These are phyloP conservation scores for Xiphophorus hellerii DNA, from an alignment of 2,113 vertebrate genomes.

Conservation along the genomic window DNA sequence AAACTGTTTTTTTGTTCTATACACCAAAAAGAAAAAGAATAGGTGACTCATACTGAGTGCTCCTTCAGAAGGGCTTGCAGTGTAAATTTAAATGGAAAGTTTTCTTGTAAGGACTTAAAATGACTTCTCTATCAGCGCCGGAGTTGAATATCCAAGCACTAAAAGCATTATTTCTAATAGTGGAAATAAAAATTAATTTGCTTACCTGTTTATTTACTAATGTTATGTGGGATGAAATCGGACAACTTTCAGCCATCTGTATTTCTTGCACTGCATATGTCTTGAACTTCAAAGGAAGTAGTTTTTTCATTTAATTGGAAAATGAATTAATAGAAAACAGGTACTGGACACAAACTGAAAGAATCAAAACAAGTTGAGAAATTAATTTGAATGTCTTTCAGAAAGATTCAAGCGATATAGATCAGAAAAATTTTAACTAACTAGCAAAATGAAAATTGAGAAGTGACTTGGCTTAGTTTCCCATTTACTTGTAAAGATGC, in stretches of 20 bases:
- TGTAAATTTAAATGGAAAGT: not conserved
- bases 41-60: not conserved
- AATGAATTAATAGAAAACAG: too few species aligned
- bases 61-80: not conserved
- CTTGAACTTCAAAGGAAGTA: too few species aligned
- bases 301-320: too few species aligned
- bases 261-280: too few species aligned
- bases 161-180: not conserved
- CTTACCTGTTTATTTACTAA: not conserved
- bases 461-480: not conserved
- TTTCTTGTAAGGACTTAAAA: not conserved
- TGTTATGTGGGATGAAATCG: too few species aligned
- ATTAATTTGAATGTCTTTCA: too few species aligned
- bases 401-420: too few species aligned
- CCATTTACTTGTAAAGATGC: not conserved
- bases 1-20: not conserved
- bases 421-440: not conserved
- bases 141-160: not conserved
- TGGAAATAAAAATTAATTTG: not conserved
- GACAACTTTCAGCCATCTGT: too few species aligned
- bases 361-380: too few species aligned
- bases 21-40: not conserved
- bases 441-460: not conserved
- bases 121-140: not conserved
- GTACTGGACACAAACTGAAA: too few species aligned